Conservation (phyloP, 2,888 invertebrate species). For the Noctua janthina region DNA sequence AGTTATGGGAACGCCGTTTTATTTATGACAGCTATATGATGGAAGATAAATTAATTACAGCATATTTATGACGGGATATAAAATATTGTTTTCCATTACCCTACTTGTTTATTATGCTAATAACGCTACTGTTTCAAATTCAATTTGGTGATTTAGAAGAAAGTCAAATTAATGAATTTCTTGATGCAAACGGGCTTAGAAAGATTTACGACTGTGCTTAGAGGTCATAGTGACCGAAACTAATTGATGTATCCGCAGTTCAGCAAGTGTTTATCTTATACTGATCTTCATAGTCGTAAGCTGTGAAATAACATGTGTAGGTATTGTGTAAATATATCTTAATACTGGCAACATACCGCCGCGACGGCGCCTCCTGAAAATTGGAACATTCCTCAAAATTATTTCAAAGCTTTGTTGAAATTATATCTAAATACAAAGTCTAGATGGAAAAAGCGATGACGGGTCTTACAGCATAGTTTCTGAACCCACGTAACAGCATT, state of each 20-base stretch:
- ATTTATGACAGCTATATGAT: conserved; percentile 53
- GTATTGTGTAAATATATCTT: conserved; percentile 48
- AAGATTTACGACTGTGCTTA: conserved; percentile 54
- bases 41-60: conserved; percentile 49
- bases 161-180: conserved; percentile 48
- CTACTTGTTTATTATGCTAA: conserved; percentile 46
- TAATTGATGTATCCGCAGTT: conserved; percentile 47
- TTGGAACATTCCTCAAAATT: conserved; percentile 35
- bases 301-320: conserved; percentile 31
- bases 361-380: conserved; percentile 44
- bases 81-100: conserved; percentile 54
- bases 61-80: conserved; percentile 48
- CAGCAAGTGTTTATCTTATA: conserved; percentile 40
- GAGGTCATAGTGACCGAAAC: conserved; percentile 36
- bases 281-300: conserved; percentile 32
- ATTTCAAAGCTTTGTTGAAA: conserved; percentile 35
- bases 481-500: conserved; percentile 4
- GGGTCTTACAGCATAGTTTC: conserved; percentile 13
- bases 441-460: conserved; percentile 13
- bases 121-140: conserved; percentile 60
- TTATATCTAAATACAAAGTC: conserved; percentile 27
- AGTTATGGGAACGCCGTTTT: conserved; percentile 27
- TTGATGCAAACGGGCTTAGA: conserved; percentile 33
- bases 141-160: conserved; percentile 40
- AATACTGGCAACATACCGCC: conserved; percentile 30